These are phyloP conservation scores for Drepana arcuata DNA, from an alignment of 1,140 invertebrate genomes.

Conservation along the genomic window DNA sequence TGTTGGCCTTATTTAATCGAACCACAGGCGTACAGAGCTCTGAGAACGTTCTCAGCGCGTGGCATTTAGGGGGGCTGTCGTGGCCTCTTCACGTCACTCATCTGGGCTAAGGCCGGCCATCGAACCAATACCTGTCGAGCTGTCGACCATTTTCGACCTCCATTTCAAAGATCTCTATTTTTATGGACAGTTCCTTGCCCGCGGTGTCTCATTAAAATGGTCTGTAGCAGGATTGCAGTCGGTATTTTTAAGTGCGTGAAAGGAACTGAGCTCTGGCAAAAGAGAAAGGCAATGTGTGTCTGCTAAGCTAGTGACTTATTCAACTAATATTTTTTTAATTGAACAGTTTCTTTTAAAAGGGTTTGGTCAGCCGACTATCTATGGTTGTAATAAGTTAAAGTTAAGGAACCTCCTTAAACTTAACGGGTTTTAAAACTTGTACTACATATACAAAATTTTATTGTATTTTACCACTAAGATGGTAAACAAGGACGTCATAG, in stretches of 20 bases:
- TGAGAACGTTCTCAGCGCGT: slow-evolving; percentile 19
- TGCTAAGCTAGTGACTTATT: too few species aligned
- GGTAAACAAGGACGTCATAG: too few species aligned
- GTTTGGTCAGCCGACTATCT: too few species aligned
- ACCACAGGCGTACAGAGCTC: slow-evolving; percentile 10
- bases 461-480: too few species aligned
- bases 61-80: slow-evolving; percentile 16
- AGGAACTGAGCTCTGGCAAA: slow-evolving; percentile 24
- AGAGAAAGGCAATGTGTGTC: slow-evolving; percentile 25
- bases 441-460: too few species aligned
- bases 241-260: slow-evolving; percentile 22
- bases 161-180: background rate
- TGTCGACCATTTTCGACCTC: slow-evolving; percentile 6
- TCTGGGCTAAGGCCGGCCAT: slow-evolving; percentile 55
- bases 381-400: too few species aligned
- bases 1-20: slow-evolving; percentile 19
- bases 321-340: too few species aligned
- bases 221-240: slow-evolving; percentile 4
- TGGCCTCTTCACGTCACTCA: slow-evolving; percentile 52
- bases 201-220: slow-evolving; percentile 14
- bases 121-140: slow-evolving; percentile 23
- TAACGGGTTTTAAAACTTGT: too few species aligned
- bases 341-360: too few species aligned
- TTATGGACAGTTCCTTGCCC: background rate
- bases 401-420: too few species aligned